These are phyloP conservation scores for Drosophila flavopinicola DNA, from an alignment of 2,888 invertebrate genomes.

Conservation along the genomic window DNA sequence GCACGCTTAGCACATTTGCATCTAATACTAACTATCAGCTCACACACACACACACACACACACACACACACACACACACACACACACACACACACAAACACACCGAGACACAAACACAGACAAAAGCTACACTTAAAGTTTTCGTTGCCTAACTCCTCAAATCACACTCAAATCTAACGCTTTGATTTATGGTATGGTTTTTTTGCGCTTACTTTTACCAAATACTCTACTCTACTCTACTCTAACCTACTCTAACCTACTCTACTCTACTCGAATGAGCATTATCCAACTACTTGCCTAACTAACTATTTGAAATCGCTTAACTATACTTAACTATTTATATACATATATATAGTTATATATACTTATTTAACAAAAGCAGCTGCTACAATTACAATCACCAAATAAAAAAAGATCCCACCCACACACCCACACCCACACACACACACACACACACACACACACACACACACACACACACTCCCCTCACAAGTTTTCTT, in stretches of 20 bases:
- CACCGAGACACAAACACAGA: conserved; percentile 9
- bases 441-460: not conserved
- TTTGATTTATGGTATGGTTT: conserved; percentile 55
- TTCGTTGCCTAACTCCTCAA: conserved; percentile 33
- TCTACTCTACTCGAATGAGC: conserved; percentile 62
- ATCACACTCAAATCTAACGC: conserved; percentile 41
- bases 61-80: conserved; percentile 21
- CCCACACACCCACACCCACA: not conserved
- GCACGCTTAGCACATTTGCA: conserved; percentile 77
- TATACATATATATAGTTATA: conserved; percentile 47
- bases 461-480: conserved; percentile 1
- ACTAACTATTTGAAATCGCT: conserved; percentile 66
- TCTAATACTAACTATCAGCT: conserved; percentile 37
- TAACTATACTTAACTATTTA: conserved; percentile 60
- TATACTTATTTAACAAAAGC: conserved; percentile 40
- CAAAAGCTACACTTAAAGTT: conserved; percentile 20
- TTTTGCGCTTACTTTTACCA: conserved; percentile 56
- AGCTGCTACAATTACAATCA: conserved; percentile 40
- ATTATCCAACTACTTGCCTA: conserved; percentile 64
- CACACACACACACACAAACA: conserved; percentile 20
- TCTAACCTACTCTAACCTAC: too few species aligned
- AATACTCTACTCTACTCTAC: conserved; percentile 35
- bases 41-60: conserved; percentile 29
- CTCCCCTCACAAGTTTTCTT: conserved; percentile 17
- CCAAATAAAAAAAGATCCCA: conserved; percentile 10